Evolutionary conservation across 2,797 vertebrate species (phyloP).

Genomic region (Acanthurus leucopareius): DNA sequence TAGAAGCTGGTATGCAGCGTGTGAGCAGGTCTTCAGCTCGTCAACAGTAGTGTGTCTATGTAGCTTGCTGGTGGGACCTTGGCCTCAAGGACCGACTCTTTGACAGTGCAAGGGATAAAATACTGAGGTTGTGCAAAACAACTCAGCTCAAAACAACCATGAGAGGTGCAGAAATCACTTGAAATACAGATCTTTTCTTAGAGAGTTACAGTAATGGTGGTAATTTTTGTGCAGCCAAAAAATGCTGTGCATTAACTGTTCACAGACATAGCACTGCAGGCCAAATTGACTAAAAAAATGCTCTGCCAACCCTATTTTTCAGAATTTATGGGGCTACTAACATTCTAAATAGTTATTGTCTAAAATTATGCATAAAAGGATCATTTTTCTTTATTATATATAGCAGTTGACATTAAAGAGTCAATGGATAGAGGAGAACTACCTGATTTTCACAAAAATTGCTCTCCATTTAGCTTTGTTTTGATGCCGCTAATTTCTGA

Average conservation of each 20-base stretch:
- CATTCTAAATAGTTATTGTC: too few relatives aligned
- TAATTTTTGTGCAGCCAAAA: not conserved
- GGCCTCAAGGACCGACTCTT: constrained; percentile 46
- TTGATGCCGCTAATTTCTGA: too few relatives aligned
- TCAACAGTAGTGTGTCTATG: constrained; percentile 77
- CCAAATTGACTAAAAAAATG: too few relatives aligned
- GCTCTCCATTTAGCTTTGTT: too few relatives aligned
- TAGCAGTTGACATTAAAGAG: too few relatives aligned
- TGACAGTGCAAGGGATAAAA: constrained; percentile 38
- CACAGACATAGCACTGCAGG: not conserved
- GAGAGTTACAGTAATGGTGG: not conserved
- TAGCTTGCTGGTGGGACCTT: constrained; percentile 44
- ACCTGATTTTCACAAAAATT: too few relatives aligned
- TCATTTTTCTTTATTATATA: too few relatives aligned
- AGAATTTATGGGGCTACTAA: too few relatives aligned
- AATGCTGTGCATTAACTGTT: not conserved
- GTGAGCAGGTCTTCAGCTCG: constrained; percentile 61
- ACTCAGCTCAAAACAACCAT: constrained; percentile 54
- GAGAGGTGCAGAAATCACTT: not conserved
- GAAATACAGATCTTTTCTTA: not conserved
- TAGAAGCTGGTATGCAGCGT: constrained; percentile 72
- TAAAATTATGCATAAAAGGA: too few relatives aligned
- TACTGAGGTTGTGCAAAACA: constrained; percentile 52
- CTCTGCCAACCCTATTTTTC: too few relatives aligned
- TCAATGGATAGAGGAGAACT: too few relatives aligned